Base-by-base conservation (phyloP, 2,888 invertebrate species). In the Lepeophtheirus nordmannii region DNA sequence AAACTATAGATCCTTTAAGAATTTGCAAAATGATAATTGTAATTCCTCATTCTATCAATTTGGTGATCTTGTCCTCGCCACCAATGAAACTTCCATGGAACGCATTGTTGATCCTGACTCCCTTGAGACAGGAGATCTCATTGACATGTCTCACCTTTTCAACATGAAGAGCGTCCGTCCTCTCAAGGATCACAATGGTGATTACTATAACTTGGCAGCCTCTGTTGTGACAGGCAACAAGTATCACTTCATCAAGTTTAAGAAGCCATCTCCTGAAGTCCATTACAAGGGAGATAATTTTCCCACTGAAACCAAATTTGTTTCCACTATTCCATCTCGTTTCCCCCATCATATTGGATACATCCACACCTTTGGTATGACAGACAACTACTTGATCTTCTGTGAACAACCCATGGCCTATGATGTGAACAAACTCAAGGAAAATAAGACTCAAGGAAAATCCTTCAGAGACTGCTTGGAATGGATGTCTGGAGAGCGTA, bases 321-420 rank as follows among this genome's bases (percentile, higher is more conserved):
- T 76, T 22, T 71, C 72, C 5, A 71, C 72, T 11, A 72, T 77
- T 57, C 72, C 74, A 1, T 72, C 74, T n/a, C 71, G 73, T 56
- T 74, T 74, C 72, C 75, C 72, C 60, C 70, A 74, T 7, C 70
- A 70, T 68, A 73, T 74, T 61, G 70, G 72, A 3, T 81, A 80
- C 72, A 76, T 75, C 69, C 81, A 81, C 72, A 80, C 79, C 69
- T 81, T 81, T 71, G 79, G 76, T 12, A 75, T 81, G 72, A 77
- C 79, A 0, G 76, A 79, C 67, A 77, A 80, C 68, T 79, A 78
- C 71, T 72, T 80, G 37, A 73, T 81, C 37, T 75, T 80, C 68
- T 72, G 80, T 53, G 81, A 81, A 70, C 78, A 77, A 68, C 79
- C 81, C 0, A 69, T 80, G 40, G 70, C 74, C 12, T 71, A 76